Evolutionary conservation across 2,113 vertebrate species (phyloP), one percentile per base, ranked within the genome.

Genomic region (Syrmaticus mikado): DNA sequence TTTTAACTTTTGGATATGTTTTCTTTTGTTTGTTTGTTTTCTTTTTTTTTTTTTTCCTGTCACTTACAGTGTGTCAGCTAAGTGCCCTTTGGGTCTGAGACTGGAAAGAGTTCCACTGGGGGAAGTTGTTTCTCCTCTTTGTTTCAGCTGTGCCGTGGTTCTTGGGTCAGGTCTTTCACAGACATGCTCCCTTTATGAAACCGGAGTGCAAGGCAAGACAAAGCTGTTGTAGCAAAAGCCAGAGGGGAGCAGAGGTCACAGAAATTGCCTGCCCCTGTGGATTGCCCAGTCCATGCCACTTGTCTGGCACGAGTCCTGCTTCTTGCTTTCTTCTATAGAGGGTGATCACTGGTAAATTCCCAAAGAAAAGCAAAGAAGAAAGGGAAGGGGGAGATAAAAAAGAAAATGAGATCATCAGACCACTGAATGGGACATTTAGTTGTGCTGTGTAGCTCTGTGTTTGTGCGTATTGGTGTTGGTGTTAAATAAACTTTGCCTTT

Each of bases 101-200:
- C 41, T 80, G 80, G 80, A 91, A 74, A 91, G 52, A 85, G 11
- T 66, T 88, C 85, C 40, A 19, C 2, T 79, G 88, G 90, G 77
- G 96, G 81, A 62, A 53, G 70, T n/a, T 86, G 40, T 65, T 93
- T 90, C 76, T 96, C 85, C 82, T 98, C 91, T 96, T 92, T 93
- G 75, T 97, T 97, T 94, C 96, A 96, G 90, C 74, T 79, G n/a
- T 91, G 67, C 68, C 25, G 6, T 80, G 68, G 45, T 92, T 94
- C 86, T 94, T 66, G 57, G 79, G 82, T 87, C 74, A 90, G 92
- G 41, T 68, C 76, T 94, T 67, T 80, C 78, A 82, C 61, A 90
- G 52, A 74, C 32, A 36, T n/a, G 58, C 78, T 92, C 75, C 83
- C 89, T 65, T 92, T 89, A 85, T 91, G 81, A 92, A 87, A 89